Base-by-base conservation (phyloP, 2,888 invertebrate genomes). In the Scaeva pyrastri region DNA sequence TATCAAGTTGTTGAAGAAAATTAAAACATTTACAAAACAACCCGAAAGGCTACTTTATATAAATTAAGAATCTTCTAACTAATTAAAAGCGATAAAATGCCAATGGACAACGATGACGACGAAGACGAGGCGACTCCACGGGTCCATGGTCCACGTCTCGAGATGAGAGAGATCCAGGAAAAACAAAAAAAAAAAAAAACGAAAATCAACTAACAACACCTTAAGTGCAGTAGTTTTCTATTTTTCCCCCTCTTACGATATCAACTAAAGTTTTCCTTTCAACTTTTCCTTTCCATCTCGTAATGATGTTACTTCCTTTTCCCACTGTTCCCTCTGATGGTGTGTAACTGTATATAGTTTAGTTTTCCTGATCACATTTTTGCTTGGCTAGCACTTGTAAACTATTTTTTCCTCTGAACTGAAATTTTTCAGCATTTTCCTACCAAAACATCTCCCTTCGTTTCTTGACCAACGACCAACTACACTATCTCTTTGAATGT, bases 251-350 rank as follows among this genome's bases (percentile, higher is more conserved):
- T 14, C 62, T 71, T 81, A 45, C 50, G 75, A n/a, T n/a, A n/a
- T 64, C 70, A 75, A 81, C 80, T 71, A 41, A 26, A 56, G 39
- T 75, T 70, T 79, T 70, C 73, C 26, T 60, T 70, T 74, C 45
- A 56, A 64, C 43, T 72, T 72, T 76, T 19, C 68, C 56, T 64
- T 71, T 45, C 23, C 31, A 36, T 16, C 36, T 43, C 70, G 14
- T 64, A 56, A 71, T 76, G 41, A 43, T 55, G 52, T 76, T 76
- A 64, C n/a, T 70, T 55, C 36, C 36, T 19, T 73, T 45, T 12
- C 14, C n/a, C 31, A 19, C 39, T 19, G 19, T 16, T 64, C n/a
- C 55, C 55, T 55, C 43, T 62, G 19, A 10, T 50, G 21, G 11
- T 50, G 14, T 4, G 1, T 16, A 7, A 21, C 11, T 21, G 48